Percentiles rank a stretch among this genome's conserved stretches.
Conservation (phyloP, 2,797 vertebrate genomes). For the Sciurus vulgaris region DNA sequence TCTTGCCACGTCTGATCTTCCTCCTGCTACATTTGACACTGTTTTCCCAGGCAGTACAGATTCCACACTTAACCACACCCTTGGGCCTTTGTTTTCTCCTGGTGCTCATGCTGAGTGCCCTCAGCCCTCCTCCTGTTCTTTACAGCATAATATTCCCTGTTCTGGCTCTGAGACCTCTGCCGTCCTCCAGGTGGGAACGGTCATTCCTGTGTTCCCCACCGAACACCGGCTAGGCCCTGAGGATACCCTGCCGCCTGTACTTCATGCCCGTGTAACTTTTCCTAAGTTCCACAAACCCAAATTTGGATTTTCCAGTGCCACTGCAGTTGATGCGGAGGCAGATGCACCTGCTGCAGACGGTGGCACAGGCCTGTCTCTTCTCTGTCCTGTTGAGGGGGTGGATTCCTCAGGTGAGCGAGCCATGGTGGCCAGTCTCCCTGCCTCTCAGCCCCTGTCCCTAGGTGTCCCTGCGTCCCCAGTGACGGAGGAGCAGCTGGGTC, state of each 20-base stretch:
- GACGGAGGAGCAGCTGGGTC: neutral
- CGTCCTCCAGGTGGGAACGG: rapidly evolving
- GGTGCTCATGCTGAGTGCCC: neutral
- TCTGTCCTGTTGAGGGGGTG: rapidly evolving
- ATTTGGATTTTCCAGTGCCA: constrained; percentile 79
- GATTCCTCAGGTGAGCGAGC: neutral
- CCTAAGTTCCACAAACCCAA: constrained; percentile 88
- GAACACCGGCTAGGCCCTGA: neutral
- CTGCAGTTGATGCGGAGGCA: constrained; percentile 4
- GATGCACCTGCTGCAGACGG: rapidly evolving
- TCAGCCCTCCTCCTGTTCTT: rapidly evolving
- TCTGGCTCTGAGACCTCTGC: rapidly evolving
- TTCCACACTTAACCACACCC: neutral
- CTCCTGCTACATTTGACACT: constrained; percentile 66
- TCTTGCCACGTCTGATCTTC: neutral
- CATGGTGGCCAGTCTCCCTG: rapidly evolving
- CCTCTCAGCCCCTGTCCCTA: rapidly evolving
- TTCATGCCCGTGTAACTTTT: constrained; percentile 79
- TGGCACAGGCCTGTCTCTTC: rapidly evolving
- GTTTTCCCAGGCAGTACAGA: neutral
- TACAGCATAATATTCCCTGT: rapidly evolving
- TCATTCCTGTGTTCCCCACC: neutral
- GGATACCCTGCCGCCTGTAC: neutral
- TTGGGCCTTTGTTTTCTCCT: neutral
- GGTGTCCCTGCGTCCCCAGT: rapidly evolving